Base-by-base conservation (phyloP, 2,888 invertebrate genomes). In the Zaprionus lineosus region DNA sequence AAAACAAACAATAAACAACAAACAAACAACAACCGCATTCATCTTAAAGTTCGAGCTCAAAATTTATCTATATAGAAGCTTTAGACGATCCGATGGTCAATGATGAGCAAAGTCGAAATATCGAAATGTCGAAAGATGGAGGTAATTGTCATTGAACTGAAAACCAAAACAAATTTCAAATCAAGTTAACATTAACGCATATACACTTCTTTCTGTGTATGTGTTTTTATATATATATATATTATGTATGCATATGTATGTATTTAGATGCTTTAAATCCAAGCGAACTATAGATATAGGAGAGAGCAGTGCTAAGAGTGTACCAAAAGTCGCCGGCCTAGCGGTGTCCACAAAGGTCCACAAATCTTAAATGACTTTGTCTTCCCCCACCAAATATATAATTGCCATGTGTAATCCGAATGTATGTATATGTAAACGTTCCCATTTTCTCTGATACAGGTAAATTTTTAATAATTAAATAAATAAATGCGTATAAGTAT, bases 61-160 rank as follows among this genome's bases (percentile, higher is more conserved):
- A 29, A 36, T 57, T n/a, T n/a, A n/a, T n/a, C 21, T 56, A 34
- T 56, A 26, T 39, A 39, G 28, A 61, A 53, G 39, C 58, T 24
- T 47, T 39, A 26, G 37, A 40, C 33, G 48, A 40, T 26, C 33
- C 39, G 31, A 19, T 21, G 18, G 21, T 19, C 43, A n/a, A n/a
- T n/a, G 34, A 28, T 26, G 39, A 18, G 33, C 55, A 12, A 41
- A 24, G 26, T 31, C 41, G n/a, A n/a, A n/a, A n/a, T n/a, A n/a
- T n/a, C n/a, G n/a, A n/a, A n/a, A n/a, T n/a, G n/a, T n/a, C n/a
- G n/a, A 33, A 48, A 21, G 31, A 36, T 11, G 41, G 64, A 64
- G 67, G 66, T 67, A 67, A 67, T 67, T 67, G 61, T 43, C 55
- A 67, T 67, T 60, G 15, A 55, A 51, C 24, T 51, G 33, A 41